Evolutionary conservation across 2,888 invertebrate species (phyloP), one percentile per base, ranked within the genome.

Genomic region (Zaprionus lineosus): DNA sequence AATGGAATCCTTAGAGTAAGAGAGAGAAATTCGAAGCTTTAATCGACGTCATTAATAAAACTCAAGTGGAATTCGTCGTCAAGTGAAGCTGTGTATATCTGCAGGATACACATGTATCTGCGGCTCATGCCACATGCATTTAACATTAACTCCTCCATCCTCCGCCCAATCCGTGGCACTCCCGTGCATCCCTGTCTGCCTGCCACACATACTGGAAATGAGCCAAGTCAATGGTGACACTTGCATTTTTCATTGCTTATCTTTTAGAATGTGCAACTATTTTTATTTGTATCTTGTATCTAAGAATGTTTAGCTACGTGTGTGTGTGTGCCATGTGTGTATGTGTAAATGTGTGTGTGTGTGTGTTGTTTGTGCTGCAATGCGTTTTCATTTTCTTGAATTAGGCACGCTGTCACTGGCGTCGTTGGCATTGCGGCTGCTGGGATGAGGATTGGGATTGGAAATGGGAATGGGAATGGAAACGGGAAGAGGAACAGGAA

Each of bases 181-280:
- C 7, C 7, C 4, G n/a, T 34, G 14, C n/a, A n/a, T n/a, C n/a
- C 8, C 15, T 16, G 16, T 24, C 8, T 34, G 46, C 29, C 29
- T 39, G 43, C 37, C 43, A 53, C 46, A 40, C 11, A 34, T 59
- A 34, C 75, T 79, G 75, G 76, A 83, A 75, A 24, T 48, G 62
- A 52, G 84, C 82, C 75, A 84, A 81, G 63, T 51, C 48, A 53
- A 46, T 50, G 52, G 76, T 68, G 73, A 72, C 77, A 72, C 69
- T 72, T 74, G 77, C 69, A 68, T 77, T 62, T 61, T 58, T 69
- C 60, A 51, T 24, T 56, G 70, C 48, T 53, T 71, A 51, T 72
- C 60, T 60, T n/a, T 56, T 52, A 81, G 53, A 75, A 72, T 84
- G 79, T 83, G 72, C 61, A 75, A 79, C 76, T 71, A 75, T 66